Evolutionary conservation across 2,888 invertebrate species (phyloP).

Genomic region (Gnatocerus cornutus): DNA sequence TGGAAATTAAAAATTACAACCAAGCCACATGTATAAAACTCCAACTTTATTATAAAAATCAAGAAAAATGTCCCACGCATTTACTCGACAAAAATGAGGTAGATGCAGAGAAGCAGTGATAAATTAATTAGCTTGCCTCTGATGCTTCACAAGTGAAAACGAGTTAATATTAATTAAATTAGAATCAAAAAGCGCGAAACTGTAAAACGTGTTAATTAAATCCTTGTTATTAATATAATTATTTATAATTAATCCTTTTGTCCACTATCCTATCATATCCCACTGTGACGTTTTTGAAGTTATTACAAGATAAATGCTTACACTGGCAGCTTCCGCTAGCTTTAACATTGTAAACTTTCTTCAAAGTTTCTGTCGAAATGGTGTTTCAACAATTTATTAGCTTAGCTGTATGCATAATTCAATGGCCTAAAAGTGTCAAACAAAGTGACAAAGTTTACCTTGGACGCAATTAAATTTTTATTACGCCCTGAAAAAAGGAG

Average conservation of each 20-base stretch:
- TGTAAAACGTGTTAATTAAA: too few relatives aligned
- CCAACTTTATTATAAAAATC: too few relatives aligned
- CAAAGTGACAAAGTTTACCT: conserved; percentile 16
- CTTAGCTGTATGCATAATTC: conserved; percentile 26
- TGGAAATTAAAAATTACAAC: too few relatives aligned
- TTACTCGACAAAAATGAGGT: too few relatives aligned
- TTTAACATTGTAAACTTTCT: conserved; percentile 22
- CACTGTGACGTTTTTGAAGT: conserved; percentile 8
- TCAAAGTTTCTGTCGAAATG: conserved; percentile 29
- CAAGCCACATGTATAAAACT: too few relatives aligned
- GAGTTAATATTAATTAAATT: neutral
- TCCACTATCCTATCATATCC: neutral
- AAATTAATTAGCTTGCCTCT: neutral
- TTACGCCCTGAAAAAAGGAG: neutral
- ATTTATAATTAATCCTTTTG: too few relatives aligned
- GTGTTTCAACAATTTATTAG: conserved; percentile 35
- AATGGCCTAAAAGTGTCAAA: conserved; percentile 27
- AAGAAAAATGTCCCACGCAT: too few relatives aligned
- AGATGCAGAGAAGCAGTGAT: too few relatives aligned
- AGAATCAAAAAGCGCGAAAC: neutral
- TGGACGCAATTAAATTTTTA: conserved; percentile 15
- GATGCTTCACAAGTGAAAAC: neutral
- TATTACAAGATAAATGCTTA: conserved; percentile 25
- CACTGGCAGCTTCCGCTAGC: neutral
- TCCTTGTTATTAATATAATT: too few relatives aligned